A percentile compares a stretch with the other conserved stretches of the same genome.
These are phyloP conservation scores for Archocentrus centrarchus DNA, from an alignment of 2,113 vertebrate genomes.

Conservation along the genomic window DNA sequence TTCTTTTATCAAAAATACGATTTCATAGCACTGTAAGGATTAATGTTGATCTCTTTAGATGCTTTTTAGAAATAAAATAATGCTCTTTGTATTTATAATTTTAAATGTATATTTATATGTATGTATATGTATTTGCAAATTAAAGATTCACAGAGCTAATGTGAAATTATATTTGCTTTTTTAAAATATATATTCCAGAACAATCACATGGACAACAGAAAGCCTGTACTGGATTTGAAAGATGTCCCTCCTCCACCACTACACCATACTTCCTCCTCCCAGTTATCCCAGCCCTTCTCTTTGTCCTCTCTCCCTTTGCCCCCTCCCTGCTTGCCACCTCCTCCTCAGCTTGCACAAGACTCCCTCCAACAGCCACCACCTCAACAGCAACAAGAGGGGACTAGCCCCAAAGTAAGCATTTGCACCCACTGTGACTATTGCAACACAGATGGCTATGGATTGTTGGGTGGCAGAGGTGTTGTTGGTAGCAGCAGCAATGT, in stretches of 20 bases:
- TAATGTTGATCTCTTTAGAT: neutral
- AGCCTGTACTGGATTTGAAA: constrained; percentile 87
- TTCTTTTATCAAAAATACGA: no score
- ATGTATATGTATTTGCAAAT: neutral
- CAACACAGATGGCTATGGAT: constrained; percentile 72
- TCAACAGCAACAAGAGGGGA: constrained; percentile 81
- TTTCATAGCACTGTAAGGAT: no score
- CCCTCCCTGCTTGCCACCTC: constrained; percentile 81
- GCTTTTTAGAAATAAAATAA: neutral
- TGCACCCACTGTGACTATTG: constrained; percentile 85
- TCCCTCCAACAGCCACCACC: constrained; percentile 77
- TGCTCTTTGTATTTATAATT: neutral
- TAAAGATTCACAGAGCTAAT: neutral
- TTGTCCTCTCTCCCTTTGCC: constrained; percentile 79
- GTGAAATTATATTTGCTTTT: neutral
- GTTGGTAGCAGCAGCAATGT: constrained; percentile 64
- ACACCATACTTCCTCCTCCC: constrained; percentile 81
- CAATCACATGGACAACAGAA: constrained; percentile 92
- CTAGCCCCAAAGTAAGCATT: constrained; percentile 92
- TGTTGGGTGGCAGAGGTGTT: constrained; percentile 71
- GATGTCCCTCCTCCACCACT: constrained; percentile 89
- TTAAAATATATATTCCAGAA: constrained; percentile 72
- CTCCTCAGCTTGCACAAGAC: constrained; percentile 81
- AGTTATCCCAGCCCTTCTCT: constrained; percentile 85
- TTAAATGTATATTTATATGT: neutral